phyloP scores from a whole-genome alignment of 2,888 invertebrate species.

The Synergus itoensis region DNA sequence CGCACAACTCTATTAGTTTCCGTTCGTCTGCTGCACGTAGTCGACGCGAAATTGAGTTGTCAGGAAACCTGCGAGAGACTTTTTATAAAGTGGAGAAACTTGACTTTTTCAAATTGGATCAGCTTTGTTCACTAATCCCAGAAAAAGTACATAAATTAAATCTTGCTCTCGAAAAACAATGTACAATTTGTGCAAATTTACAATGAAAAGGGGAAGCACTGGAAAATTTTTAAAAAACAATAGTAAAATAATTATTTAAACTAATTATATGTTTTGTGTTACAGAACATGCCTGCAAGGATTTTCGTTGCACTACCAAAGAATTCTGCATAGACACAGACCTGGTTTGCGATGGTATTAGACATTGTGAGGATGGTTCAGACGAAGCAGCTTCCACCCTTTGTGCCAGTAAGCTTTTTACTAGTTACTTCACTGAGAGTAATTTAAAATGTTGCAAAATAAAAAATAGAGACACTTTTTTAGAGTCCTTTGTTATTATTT shows the following conservation, averaged over 20 bases:
- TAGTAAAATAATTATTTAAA: neutral
- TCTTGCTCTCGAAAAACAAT: neutral
- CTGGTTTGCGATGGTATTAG: conserved; percentile 95
- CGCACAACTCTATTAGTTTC: conserved; percentile 44
- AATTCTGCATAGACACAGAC: conserved; percentile 95
- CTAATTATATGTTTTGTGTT: conserved; percentile 68
- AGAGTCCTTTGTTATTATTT: no score
- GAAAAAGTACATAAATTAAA: neutral
- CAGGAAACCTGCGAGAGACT: neutral
- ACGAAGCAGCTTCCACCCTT: conserved; percentile 90
- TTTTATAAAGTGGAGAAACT: neutral
- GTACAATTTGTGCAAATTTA: neutral
- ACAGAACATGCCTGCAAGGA: conserved; percentile 93
- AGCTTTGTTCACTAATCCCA: neutral
- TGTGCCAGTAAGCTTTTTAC: conserved; percentile 88
- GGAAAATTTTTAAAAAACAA: neutral
- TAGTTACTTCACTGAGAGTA: neutral
- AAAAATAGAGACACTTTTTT: no score
- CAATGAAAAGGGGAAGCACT: neutral
- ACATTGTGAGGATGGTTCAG: conserved; percentile 96
- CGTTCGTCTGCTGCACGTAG: conserved; percentile 10
- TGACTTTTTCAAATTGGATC: neutral
- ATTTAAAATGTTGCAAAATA: neutral
- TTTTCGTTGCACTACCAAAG: conserved; percentile 91
- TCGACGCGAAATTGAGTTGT: conserved; percentile 19